phyloP scores from a whole-genome alignment of 2,113 vertebrate species.

The Hiodon alosoides region DNA sequence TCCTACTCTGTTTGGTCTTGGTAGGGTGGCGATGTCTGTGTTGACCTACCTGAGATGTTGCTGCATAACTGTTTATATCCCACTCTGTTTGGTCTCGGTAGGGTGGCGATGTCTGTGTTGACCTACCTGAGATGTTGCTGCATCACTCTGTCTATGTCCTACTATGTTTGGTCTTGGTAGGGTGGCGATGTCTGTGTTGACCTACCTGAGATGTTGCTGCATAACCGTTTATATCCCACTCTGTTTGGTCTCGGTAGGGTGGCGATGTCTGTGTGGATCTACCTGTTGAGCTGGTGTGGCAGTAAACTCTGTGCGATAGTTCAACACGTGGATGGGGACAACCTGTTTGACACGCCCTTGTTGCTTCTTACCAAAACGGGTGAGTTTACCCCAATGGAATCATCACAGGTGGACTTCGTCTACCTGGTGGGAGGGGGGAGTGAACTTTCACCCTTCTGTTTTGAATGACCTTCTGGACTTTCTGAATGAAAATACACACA shows the following conservation, averaged over 20 bases:
- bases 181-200: too few species aligned
- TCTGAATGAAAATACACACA: too few species aligned
- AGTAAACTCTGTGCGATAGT: constrained; percentile 72
- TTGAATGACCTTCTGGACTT: too few species aligned
- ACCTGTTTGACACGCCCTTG: constrained; percentile 68
- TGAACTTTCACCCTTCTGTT: too few species aligned
- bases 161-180: too few species aligned
- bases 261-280: constrained; percentile 83
- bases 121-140: constrained; percentile 62
- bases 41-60: constrained; percentile 35
- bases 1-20: too few species aligned
- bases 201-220: constrained; percentile 36
- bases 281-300: constrained; percentile 74
- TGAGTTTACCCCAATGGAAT: constrained; percentile 46
- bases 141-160: too few species aligned
- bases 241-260: constrained; percentile 58
- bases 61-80: too few species aligned
- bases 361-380: constrained; percentile 78
- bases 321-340: constrained; percentile 71
- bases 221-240: background rate
- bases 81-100: constrained; percentile 41
- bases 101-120: constrained; percentile 82
- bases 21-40: too few species aligned
- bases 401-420: too few species aligned
- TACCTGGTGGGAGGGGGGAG: too few species aligned